Conservation (phyloP, 2,888 invertebrate genomes). For the Bellardia pandia region DNA sequence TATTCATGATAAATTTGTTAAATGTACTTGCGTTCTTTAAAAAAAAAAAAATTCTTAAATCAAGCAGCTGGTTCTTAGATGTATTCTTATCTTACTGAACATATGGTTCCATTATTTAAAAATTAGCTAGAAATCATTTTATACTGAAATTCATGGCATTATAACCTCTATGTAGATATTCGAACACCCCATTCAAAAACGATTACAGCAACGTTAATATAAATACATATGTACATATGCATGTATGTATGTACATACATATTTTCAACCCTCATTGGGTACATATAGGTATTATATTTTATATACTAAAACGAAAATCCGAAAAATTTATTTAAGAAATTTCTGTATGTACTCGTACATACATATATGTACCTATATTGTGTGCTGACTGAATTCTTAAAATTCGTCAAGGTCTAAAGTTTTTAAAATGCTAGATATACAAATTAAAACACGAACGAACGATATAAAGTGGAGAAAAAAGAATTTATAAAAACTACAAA, state of each 20-base stretch:
- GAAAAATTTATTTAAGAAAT: constrained; percentile 4
- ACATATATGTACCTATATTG: background rate
- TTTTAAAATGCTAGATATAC: constrained; percentile 59
- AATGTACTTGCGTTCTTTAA: too few relatives aligned
- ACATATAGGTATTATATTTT: background rate
- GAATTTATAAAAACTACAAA: background rate
- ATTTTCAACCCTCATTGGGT: constrained; percentile 34
- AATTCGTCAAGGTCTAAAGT: constrained; percentile 64
- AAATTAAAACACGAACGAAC: constrained; percentile 51
- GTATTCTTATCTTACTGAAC: background rate
- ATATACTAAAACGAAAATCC: constrained; percentile 1
- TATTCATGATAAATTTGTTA: too few relatives aligned
- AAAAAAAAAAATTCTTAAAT: too few relatives aligned
- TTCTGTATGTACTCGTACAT: constrained; percentile 9
- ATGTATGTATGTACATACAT: background rate
- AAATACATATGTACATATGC: background rate
- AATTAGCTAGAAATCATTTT: background rate
- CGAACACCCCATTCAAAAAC: constrained; percentile 17
- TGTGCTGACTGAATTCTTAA: constrained; percentile 34
- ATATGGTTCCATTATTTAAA: background rate
- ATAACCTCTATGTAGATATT: background rate
- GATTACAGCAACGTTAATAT: background rate
- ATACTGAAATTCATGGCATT: background rate
- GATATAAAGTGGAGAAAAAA: constrained; percentile 28
- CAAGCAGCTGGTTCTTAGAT: too few relatives aligned